Evolutionary conservation across 2,888 invertebrate genomes (phyloP), one percentile per base, ranked within the genome.

Genomic region (Mythimna vitellina): DNA sequence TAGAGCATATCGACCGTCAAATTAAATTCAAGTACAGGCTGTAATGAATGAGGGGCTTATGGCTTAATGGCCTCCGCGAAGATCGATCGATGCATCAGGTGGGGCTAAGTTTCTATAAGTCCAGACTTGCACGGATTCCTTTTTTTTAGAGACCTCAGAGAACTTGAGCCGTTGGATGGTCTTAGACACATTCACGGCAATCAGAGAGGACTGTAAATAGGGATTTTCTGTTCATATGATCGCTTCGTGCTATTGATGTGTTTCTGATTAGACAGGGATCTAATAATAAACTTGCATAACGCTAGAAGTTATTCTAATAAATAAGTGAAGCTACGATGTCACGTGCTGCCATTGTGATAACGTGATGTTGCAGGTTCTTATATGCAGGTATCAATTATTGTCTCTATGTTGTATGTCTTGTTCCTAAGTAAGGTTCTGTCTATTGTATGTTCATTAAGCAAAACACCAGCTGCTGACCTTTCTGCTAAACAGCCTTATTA

Each of bases 1-100:
- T 87, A 78, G 88, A 93, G 90, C 95, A 94, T 94, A 90, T 92
- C 95, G 94, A 93, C 93, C 93, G 91, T 94, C 94, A 93, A 95
- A 94, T 93, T 92, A 91, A 88, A 89, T 90, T 91, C 92, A 92
- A 93, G 92, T 93, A 90, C 92, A 90, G 67, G 81, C 82, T 80
- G 81, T 88, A 91, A 91, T 89, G 88, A 89, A 81, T 88, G 87
- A 89, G 86, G 73, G 62, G 49, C 63, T 66, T 58, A 46, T 56
- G 49, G 66, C 63, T 56, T 81, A 56, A 65, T 78, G 78, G 25
- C 66, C 42, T 51, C 56, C 32, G 8, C 17, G 20, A 58, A 72
- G 64, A 73, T 78, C 51, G 35, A 80, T 78, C 49, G 61, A 61
- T 46, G 29, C 22, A 67, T 46, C 42, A 72, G 22, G n/a, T 64